Conservation (phyloP, 2,797 vertebrate genomes). For the Loriculus beryllinus region DNA sequence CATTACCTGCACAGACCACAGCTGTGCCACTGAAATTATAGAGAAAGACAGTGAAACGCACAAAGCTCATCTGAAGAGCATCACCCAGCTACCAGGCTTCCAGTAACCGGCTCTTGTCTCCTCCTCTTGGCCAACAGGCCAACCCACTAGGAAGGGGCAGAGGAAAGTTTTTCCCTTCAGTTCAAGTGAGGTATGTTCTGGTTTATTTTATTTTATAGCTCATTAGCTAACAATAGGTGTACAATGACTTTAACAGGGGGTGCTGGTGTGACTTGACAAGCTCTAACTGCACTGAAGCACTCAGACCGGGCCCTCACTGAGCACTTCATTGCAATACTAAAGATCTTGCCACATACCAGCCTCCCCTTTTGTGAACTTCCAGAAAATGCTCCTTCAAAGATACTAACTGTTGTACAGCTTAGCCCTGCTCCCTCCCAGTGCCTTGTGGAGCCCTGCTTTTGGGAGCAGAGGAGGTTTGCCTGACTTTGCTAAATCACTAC, state of each 20-base stretch:
- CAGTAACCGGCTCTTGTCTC: not conserved
- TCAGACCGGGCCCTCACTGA: not conserved
- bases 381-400: not conserved
- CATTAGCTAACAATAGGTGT: not conserved
- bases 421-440: not conserved
- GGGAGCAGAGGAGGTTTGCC: not conserved
- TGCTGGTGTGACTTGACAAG: not conserved
- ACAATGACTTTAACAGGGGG: not conserved
- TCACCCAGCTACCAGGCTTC: not conserved
- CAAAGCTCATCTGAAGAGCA: not conserved
- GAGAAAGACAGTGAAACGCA: not conserved
- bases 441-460: not conserved
- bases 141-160: not conserved
- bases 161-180: not conserved
- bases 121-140: not conserved
- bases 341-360: not conserved
- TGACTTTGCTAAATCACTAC: not conserved
- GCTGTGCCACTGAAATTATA: rapidly evolving
- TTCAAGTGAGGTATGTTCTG: not conserved
- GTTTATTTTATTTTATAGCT: not conserved
- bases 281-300: not conserved
- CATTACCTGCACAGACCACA: not conserved
- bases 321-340: not conserved
- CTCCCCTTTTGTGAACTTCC: not conserved
- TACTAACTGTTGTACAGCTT: not conserved